Evolutionary conservation across 2,888 invertebrate species (phyloP), one percentile per base, ranked within the genome.

Genomic region (Corythucha ciliata): DNA sequence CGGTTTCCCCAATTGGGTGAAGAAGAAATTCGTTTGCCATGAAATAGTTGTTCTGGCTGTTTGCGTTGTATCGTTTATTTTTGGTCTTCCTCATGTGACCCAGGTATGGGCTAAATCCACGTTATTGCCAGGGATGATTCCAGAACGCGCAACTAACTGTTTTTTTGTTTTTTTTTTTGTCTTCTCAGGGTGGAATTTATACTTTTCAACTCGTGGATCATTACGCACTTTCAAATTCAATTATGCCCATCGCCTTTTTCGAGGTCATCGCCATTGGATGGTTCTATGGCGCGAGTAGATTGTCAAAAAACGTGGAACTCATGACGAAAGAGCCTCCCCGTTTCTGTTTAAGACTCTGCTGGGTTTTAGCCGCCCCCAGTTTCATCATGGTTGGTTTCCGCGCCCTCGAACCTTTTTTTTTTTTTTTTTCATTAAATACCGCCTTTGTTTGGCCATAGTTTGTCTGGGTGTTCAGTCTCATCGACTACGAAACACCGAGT

Each of bases 171-270:
- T 10, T 44, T n/a, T n/a, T n/a, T n/a, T n/a, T n/a, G n/a, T n/a
- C n/a, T n/a, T n/a, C n/a, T 32, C 66, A 83, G 81, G 88, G 90
- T 59, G 92, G 92, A 59, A 90, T 91, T 68, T 92, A 85, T 66
- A 81, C 85, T 65, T 89, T 92, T 67, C 90, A 90, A 72, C 68
- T 93, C 59, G 84, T 93, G 75, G 92, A 92, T 67, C 88, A 87
- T 66, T 93, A 90, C 67, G 88, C 91, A n/a, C 89, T 90, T 16
- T 86, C 87, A 37, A 81, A 91, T 62, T 87, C 91, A 49, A 85
- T 92, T 47, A 84, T 92, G 72, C 91, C 89, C 66, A 75, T 92
- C 58, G 91, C 92, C 27, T 91, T 93, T 70, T 91, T 92, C 64
- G 92, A 93, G 74, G 83, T 90, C 44, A 83, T 91, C 48, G 92